Evolutionary conservation across 2,888 invertebrate species (phyloP).

Genomic region (Ophion ellenae): DNA sequence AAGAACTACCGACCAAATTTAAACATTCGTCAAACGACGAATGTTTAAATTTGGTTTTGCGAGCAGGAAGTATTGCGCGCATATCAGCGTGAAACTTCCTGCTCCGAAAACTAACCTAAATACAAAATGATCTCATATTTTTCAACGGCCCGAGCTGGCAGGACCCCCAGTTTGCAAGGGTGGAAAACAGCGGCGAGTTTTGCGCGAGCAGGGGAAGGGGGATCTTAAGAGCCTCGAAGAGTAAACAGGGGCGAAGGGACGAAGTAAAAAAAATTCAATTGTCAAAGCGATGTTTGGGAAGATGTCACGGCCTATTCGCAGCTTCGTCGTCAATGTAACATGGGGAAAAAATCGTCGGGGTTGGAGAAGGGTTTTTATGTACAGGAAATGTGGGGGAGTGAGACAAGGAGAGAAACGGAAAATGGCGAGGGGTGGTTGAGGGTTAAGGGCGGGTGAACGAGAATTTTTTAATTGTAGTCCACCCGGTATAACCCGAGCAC

Average conservation of each 20-base stretch:
- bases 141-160: too few relatives aligned
- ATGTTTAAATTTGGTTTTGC: too few relatives aligned
- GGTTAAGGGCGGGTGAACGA: conserved; percentile 79
- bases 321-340: conserved; percentile 77
- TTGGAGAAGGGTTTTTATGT: conserved; percentile 26
- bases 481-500: conserved; percentile 78
- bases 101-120: too few relatives aligned
- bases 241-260: not conserved
- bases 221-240: too few relatives aligned
- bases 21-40: too few relatives aligned
- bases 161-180: too few relatives aligned
- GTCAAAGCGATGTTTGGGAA: conserved; percentile 69
- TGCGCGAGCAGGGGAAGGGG: too few relatives aligned
- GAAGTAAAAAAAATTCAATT: conserved; percentile 9
- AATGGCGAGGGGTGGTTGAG: conserved; percentile 58
- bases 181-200: too few relatives aligned
- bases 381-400: conserved; percentile 27
- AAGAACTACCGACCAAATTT: too few relatives aligned
- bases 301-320: conserved; percentile 70
- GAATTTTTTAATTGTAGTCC: conserved; percentile 82
- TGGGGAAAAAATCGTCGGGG: conserved; percentile 71
- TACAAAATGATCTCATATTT: too few relatives aligned
- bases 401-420: not conserved
- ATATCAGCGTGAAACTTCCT: too few relatives aligned
- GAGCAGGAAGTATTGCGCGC: too few relatives aligned